Evolutionary conservation across 2,113 vertebrate species (phyloP).

Genomic region (Pelobates fuscus): DNA sequence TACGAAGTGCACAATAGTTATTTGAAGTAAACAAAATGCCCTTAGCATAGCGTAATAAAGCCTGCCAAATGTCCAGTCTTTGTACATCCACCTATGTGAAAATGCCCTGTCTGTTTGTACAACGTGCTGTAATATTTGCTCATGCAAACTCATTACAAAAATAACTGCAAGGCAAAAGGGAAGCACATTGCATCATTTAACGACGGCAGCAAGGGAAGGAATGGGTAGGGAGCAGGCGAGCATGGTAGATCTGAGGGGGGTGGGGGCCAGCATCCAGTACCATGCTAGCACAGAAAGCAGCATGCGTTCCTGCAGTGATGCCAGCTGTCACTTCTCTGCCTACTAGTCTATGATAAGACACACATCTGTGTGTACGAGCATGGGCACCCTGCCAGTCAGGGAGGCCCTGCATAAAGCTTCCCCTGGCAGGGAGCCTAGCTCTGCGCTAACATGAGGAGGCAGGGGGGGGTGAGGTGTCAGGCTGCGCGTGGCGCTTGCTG

Average conservation of each 20-base stretch:
- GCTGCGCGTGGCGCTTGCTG: slow-evolving; percentile 31
- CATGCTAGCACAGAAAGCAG: background rate
- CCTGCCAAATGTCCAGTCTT: no score
- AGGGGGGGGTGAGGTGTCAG: slow-evolving; percentile 28
- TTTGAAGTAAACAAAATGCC: background rate
- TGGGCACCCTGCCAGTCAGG: slow-evolving; percentile 61
- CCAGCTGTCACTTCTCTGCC: slow-evolving; percentile 71
- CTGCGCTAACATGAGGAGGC: slow-evolving; percentile 46
- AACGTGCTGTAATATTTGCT: slow-evolving; percentile 35
- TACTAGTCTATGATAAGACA: slow-evolving; percentile 73
- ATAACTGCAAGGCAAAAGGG: slow-evolving; percentile 42
- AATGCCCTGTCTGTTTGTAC: slow-evolving; percentile 3
- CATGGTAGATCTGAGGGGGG: background rate
- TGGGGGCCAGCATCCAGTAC: no score
- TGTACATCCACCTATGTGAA: background rate
- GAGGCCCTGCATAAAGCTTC: slow-evolving; percentile 69
- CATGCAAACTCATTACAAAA: slow-evolving; percentile 40
- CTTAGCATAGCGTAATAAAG: no score
- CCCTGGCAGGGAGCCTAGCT: slow-evolving; percentile 63
- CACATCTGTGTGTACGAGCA: slow-evolving; percentile 69
- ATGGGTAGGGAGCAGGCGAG: background rate
- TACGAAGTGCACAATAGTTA: background rate
- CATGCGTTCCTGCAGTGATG: slow-evolving; percentile 57
- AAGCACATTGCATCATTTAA: slow-evolving; percentile 32
- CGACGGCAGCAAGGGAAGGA: slow-evolving; percentile 1